These are phyloP conservation scores for Drosophila incognita DNA, from an alignment of 2,888 invertebrate species.

Conservation along the genomic window DNA sequence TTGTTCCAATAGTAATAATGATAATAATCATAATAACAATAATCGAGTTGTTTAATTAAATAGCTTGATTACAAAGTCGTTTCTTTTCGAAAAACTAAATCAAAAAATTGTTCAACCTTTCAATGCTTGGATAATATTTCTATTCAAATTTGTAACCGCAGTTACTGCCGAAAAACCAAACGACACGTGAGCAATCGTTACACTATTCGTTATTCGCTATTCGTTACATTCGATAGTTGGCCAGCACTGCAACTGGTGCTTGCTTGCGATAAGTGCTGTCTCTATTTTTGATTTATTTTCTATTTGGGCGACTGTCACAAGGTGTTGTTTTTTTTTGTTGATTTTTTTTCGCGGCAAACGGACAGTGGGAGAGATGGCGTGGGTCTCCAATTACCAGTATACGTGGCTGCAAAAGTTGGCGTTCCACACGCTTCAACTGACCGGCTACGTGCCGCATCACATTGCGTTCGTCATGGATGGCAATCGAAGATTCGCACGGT, in stretches of 20 bases:
- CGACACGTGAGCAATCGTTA: background rate
- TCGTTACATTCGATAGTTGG: conserved; percentile 20
- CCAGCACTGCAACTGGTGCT: conserved; percentile 14
- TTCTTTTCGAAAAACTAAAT: background rate
- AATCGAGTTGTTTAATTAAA: background rate
- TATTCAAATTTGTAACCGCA: background rate
- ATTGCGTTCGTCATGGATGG: conserved; percentile 99
- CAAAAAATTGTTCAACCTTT: background rate
- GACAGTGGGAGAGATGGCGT: conserved; percentile 86
- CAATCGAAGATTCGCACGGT: conserved; percentile 96
- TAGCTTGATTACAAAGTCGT: background rate
- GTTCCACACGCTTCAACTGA: conserved; percentile 89
- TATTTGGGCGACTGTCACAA: conserved; percentile 35
- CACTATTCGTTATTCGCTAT: background rate
- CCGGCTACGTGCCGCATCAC: conserved; percentile 94
- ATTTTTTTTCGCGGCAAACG: background rate
- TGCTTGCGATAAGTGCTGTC: conserved; percentile 28
- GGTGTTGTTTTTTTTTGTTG: conserved; percentile 3
- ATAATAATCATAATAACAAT: background rate
- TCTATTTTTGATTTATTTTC: conserved; percentile 26
- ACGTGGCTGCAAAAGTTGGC: conserved; percentile 91
- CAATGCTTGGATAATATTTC: background rate
- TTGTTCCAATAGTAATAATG: background rate
- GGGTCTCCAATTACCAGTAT: conserved; percentile 91
- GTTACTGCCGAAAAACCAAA: background rate